Percentiles rank a stretch among this genome's conserved stretches.
Evolutionary conservation across 2,888 invertebrate genomes (phyloP).

Genomic region (Tethea ocularis): DNA sequence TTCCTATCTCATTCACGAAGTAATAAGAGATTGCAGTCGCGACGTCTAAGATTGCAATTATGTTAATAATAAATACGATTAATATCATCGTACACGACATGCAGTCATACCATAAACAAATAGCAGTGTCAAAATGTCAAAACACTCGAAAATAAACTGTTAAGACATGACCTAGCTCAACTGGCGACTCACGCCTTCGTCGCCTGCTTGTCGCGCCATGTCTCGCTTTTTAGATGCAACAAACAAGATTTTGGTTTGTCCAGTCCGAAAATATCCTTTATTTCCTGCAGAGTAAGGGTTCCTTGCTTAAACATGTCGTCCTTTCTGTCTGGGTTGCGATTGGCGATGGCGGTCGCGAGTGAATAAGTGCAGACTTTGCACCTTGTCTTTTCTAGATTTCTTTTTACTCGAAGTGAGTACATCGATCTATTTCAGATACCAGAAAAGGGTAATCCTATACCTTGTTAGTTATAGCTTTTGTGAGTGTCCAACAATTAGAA

Average conservation of each 20-base stretch:
- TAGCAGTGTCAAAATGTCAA: constrained; percentile 32
- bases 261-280: constrained; percentile 1
- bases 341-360: constrained; percentile 2
- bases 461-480: background rate
- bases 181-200: constrained; percentile 42
- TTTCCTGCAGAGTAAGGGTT: background rate
- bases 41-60: background rate
- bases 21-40: background rate
- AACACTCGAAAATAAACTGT: constrained; percentile 45
- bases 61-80: background rate
- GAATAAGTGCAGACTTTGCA: constrained; percentile 1
- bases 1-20: no score
- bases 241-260: constrained; percentile 1
- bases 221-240: constrained; percentile 4
- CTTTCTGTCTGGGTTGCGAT: background rate
- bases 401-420: constrained; percentile 1
- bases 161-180: constrained; percentile 52
- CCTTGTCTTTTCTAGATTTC: background rate
- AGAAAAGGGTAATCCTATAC: background rate
- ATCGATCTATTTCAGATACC: background rate
- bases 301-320: background rate
- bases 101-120: constrained; percentile 26
- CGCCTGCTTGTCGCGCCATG: constrained; percentile 45
- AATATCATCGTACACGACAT: constrained; percentile 24
- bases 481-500: background rate